phyloP scores from a whole-genome alignment of 2,113 vertebrate species.

The Callithrix jacchus region DNA sequence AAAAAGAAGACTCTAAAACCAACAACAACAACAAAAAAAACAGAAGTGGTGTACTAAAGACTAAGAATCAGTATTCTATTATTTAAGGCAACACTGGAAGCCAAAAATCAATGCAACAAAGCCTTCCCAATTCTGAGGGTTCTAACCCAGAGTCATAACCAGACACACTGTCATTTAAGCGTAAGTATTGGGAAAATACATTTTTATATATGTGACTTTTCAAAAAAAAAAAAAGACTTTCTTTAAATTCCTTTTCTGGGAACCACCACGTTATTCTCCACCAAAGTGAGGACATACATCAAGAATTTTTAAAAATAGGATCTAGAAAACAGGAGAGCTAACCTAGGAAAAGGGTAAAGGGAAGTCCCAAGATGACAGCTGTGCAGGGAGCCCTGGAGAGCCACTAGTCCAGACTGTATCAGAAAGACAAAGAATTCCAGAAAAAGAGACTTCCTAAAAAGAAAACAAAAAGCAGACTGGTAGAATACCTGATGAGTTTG shows the following conservation, averaged over 20 bases:
- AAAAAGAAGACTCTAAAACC: not conserved
- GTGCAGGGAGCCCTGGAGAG: not conserved
- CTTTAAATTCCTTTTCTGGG: slow-evolving; percentile 23
- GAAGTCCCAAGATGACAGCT: not conserved
- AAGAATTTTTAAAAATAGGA: not conserved
- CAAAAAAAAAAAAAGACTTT: not conserved
- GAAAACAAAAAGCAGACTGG: not conserved
- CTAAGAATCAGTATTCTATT: not conserved
- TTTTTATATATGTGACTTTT: not conserved
- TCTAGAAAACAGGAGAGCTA: not conserved
- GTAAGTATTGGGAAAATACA: not conserved
- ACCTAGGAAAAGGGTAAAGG: not conserved
- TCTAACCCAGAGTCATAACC: not conserved
- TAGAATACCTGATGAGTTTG: not conserved
- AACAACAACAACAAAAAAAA: not conserved
- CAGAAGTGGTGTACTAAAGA: not conserved
- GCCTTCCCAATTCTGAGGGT: not conserved
- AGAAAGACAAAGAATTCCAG: not conserved
- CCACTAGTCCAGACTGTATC: not conserved
- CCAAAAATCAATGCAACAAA: not conserved
- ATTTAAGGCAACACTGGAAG: not conserved
- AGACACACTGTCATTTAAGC: not conserved
- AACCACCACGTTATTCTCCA: not conserved
- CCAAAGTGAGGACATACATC: not conserved
- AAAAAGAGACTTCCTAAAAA: not conserved